Base-by-base conservation (phyloP, 2,888 invertebrate species). In the Eurytoma adleriae region DNA sequence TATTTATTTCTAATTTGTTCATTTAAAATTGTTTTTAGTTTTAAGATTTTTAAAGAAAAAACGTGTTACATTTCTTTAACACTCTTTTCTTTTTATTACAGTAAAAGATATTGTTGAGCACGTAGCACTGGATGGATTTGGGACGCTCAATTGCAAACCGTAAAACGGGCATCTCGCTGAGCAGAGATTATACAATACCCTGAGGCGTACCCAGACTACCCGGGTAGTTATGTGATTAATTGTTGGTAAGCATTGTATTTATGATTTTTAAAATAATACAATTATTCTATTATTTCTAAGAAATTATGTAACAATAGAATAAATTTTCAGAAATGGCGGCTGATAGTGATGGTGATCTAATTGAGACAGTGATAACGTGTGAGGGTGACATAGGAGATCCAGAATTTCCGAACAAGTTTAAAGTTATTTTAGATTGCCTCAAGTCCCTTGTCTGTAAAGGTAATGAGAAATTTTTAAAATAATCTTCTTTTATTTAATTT, bases 311-410 rank as follows among this genome's bases (percentile, higher is more conserved):
- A 16, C 40, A 80, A 82, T 61, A 83, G 81, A 77, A 74, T 64
- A 30, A 68, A 75, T 83, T 85, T 84, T 67, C 86, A 92, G 92
- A 92, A 91, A 96, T 96, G 96, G 96, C 96, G 94, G 95, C 95
- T 93, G 95, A 96, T 92, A 95, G 95, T 93, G 95, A 95, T 93
- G 94, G 94, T 92, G 94, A 92, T 91, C 91, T 94, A 91, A 93
- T 94, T 88, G 93, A 93, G 91, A 94, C 95, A 89, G 95, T 97
- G 92, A 95, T 97, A 92, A 97, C 97, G 89, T 97, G 97, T 92
- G 96, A 97, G 93, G 97, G 97, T 88, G 95, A 97, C 93, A 94
- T 96, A 91, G 94, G 94, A 91, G 97, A 97, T 93, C 97, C 97
- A 88, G 93, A 95, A 90, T 96, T 97, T 93, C 95, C 95, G 89